These are phyloP conservation scores for Bostrychus sinensis DNA, from an alignment of 2,113 vertebrate genomes.

Conservation along the genomic window DNA sequence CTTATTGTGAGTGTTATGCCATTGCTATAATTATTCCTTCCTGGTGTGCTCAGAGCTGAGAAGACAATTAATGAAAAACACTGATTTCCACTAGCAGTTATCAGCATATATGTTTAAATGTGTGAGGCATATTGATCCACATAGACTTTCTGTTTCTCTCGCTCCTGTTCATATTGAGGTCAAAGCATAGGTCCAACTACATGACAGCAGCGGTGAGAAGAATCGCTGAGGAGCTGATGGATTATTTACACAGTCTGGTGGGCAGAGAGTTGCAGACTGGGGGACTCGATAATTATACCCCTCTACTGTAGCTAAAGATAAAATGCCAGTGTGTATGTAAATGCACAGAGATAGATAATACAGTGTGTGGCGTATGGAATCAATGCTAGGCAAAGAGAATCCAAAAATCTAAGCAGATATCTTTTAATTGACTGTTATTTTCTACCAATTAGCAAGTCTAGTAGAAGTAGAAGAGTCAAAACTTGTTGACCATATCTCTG, in stretches of 20 bases:
- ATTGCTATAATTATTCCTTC: neutral
- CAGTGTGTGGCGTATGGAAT: neutral
- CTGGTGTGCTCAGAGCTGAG: neutral
- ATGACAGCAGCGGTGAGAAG: neutral
- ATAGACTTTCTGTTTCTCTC: slow-evolving; percentile 15
- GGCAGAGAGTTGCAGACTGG: slow-evolving; percentile 3
- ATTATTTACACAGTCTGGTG: slow-evolving; percentile 10
- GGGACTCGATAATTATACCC: neutral
- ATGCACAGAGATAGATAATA: neutral
- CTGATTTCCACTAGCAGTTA: slow-evolving; percentile 20
- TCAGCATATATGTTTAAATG: slow-evolving; percentile 5
- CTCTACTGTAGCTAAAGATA: neutral
- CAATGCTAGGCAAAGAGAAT: no score
- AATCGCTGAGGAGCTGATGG: neutral
- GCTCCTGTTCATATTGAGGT: slow-evolving; percentile 22
- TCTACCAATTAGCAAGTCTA: no score
- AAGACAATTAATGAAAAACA: neutral
- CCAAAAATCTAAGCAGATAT: no score
- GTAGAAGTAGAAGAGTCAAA: no score
- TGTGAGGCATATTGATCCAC: slow-evolving; percentile 29
- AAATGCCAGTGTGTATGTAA: neutral
- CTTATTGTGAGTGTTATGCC: neutral
- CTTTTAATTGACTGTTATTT: no score
- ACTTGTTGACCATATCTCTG: no score
- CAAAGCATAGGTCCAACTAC: slow-evolving; percentile 14